phyloP scores from a whole-genome alignment of 1,140 invertebrate genomes.

The Anastrepha ludens region DNA sequence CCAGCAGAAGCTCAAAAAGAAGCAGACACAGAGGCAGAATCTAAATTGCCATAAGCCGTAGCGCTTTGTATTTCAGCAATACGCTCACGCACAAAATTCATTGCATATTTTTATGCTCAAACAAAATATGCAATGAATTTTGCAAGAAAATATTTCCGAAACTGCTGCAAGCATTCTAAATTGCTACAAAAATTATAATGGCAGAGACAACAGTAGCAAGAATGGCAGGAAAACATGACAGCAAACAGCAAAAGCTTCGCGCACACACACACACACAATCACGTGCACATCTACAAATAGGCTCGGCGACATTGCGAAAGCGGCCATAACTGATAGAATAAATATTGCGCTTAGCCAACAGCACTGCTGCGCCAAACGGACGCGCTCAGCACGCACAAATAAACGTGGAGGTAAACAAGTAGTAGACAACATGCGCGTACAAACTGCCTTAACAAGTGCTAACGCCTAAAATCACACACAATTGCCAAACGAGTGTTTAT shows the following conservation, averaged over 20 bases:
- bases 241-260: not conserved
- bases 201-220: not conserved
- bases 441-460: not conserved
- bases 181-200: not conserved
- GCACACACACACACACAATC: not conserved
- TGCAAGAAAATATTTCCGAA: not conserved
- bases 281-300: not conserved
- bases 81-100: not conserved
- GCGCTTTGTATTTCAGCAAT: not conserved
- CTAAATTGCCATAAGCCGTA: not conserved
- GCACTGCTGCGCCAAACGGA: not conserved
- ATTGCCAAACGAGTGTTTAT: not conserved
- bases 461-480: constrained; percentile 1
- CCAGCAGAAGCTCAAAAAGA: not conserved
- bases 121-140: constrained; percentile 23
- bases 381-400: not conserved
- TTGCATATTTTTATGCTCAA: constrained; percentile 29
- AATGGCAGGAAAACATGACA: not conserved
- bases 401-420: not conserved
- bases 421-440: not conserved
- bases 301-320: not conserved
- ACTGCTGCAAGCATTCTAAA: not conserved
- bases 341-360: not conserved
- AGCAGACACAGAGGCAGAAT: not conserved
- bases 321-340: not conserved